Conservation (phyloP, 2,797 vertebrate genomes). For the Gobio occitaniae region DNA sequence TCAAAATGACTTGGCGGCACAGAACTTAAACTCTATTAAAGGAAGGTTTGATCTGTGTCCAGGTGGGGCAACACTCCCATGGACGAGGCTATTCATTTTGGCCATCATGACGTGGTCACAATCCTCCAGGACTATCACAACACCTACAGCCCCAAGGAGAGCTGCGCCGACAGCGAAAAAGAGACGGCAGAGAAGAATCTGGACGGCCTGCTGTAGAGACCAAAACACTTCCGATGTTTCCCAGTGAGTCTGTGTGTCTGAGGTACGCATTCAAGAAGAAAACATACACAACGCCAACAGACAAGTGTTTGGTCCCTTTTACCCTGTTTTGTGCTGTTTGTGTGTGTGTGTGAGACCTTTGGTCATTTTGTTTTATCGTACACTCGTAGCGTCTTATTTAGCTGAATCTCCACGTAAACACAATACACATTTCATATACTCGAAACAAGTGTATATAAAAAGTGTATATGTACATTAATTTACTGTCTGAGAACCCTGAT, state of each 20-base stretch:
- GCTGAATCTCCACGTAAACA: neutral
- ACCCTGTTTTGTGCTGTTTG: neutral
- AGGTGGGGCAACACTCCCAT: slow-evolving; percentile 99
- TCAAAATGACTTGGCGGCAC: neutral
- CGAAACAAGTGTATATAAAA: neutral
- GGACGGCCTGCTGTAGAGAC: slow-evolving; percentile 88
- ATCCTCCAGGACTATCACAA: slow-evolving; percentile 94
- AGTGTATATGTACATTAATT: neutral
- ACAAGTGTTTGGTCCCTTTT: neutral
- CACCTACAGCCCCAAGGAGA: slow-evolving; percentile 88
- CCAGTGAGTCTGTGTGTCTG: slow-evolving; percentile 24
- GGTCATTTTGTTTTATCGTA: neutral
- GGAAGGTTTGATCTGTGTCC: neutral
- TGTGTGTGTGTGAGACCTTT: slow-evolving; percentile 2
- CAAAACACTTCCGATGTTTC: slow-evolving; percentile 8
- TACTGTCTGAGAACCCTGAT: neutral
- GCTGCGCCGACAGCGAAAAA: slow-evolving; percentile 71
- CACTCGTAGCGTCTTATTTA: slow-evolving; percentile 24
- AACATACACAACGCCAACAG: neutral
- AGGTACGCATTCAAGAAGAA: neutral
- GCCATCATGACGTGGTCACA: slow-evolving; percentile 96
- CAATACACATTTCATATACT: neutral
- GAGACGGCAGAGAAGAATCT: slow-evolving; percentile 93
- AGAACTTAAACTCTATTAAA: neutral
- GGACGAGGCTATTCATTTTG: slow-evolving; percentile 97